Percentiles rank a stretch among this genome's conserved stretches.
Evolutionary conservation across 2,888 invertebrate species (phyloP).

Genomic region (Heteropelma amictum): DNA sequence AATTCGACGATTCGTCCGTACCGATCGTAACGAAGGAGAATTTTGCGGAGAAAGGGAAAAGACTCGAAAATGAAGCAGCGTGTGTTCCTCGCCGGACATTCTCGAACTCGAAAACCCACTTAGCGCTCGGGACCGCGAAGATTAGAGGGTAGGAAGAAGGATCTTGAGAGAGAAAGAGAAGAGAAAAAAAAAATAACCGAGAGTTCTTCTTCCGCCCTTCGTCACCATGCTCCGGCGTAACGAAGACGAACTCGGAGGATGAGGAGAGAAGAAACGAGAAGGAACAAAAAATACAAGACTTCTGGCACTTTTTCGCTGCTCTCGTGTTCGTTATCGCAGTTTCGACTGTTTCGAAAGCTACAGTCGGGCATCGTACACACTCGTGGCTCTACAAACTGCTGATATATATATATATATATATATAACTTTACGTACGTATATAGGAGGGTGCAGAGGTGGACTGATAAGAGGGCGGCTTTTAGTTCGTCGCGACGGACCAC

Average conservation of each 20-base stretch:
- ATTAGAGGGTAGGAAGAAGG: constrained; percentile 70
- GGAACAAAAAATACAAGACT: constrained; percentile 1
- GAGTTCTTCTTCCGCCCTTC: neutral
- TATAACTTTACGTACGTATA: neutral
- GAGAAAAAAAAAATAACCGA: constrained; percentile 1
- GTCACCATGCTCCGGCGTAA: neutral
- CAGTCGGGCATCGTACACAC: neutral
- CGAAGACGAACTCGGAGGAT: neutral
- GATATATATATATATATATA: constrained; percentile 2
- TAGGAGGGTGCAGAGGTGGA: constrained; percentile 48
- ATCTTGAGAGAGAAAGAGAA: constrained; percentile 46
- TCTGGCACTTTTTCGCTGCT: constrained; percentile 30
- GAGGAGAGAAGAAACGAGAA: neutral
- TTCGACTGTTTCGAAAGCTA: constrained; percentile 2
- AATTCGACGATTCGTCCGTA: no score
- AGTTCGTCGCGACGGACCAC: constrained; percentile 32
- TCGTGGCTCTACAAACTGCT: neutral
- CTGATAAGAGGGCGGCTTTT: constrained; percentile 66
- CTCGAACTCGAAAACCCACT: constrained; percentile 74
- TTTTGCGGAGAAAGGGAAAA: neutral
- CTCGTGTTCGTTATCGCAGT: constrained; percentile 11
- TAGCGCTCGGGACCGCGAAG: constrained; percentile 67
- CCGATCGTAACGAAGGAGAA: no score
- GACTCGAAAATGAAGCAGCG: constrained; percentile 39
- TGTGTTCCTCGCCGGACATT: constrained; percentile 60